Evolutionary conservation across 1,140 invertebrate genomes (phyloP), one percentile per base, ranked within the genome.

Genomic region (Ooceraea biroi): DNA sequence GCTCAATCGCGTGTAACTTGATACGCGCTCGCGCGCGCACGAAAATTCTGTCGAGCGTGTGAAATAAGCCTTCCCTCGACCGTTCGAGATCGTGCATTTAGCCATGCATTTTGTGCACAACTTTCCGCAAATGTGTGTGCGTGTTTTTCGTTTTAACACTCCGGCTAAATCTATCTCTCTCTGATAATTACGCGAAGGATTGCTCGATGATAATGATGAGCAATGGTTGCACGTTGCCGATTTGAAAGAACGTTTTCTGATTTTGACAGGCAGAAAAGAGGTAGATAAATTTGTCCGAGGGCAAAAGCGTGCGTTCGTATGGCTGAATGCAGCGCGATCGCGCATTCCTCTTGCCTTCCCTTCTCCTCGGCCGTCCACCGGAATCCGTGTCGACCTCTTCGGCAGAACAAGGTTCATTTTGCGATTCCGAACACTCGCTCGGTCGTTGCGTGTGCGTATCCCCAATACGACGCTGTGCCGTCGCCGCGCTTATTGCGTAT

Each of bases 381-480:
- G 73, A 46, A 77, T 66, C 12, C 44, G 27, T 77, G 73, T 27
- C 73, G 58, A 76, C 27, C 44, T 77, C 60, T 36, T 65, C 27
- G 73, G 27, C 61, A 19, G 60, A 66, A 50, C 60, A 77, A 77
- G 73, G 73, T 65, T 44, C 52, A 30, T 52, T 73, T 73, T 73
- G 71, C 60, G 12, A 66, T 77, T 77, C 73, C 73, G 25, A 14
- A 10, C 73, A 48, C 63, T 68, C 63, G 48, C 14, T 41, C 44
- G 44, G 19, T 48, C 25, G 25, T 22, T 69, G 46, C 66, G 66
- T 69, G 52, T 10, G 41, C 36, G 36, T 30, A 41, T 17, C 19
- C 63, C 44, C 58, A 27, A 44, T 46, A 25, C 65, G 76, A 78
- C 63, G 69, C 25, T 17, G 44, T 61, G 41, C 44, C 22, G 25